Base-by-base conservation (phyloP, 2,888 invertebrate species). In the Trachelus tabidus region DNA sequence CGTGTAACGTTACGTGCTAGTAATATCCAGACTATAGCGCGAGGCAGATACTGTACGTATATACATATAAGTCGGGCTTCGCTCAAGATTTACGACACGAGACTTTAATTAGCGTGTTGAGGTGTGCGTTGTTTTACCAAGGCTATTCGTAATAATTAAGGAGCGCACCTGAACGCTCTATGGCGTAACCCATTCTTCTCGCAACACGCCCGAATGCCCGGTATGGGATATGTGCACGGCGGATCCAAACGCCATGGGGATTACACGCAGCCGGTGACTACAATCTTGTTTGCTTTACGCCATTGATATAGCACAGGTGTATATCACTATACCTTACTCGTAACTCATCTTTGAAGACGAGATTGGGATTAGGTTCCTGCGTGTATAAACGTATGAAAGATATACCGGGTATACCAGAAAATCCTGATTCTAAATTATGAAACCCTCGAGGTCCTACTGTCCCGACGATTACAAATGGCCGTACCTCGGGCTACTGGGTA, bases 141-240 rank as follows among this genome's bases (percentile, higher is more conserved):
- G 80, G 81, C 83, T 82, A 83, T 84, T 85, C 82, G 83, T 83
- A 83, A 84, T 84, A 85, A 84, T 85, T 85, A 85, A 85, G 76
- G 68, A 68, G 73, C 73, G 33, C 74, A 71, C 71, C 71, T 71
- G 71, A 71, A 71, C 71, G 30, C 71, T 33, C 71, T 33, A 15
- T 56, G 40, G 40, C 40, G 40, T 56, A 56, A 56, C 34, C 34
- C 74, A 73, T 73, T 73, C 35, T 73, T 73, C 74, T 73, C 74
- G 35, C 30, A 71, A 12, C 40, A 56, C 15, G n/a, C 12, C 69
- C 34, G 71, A 71, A 33, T 15, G 9, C 31, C 31, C 1, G 31
- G 0, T 56, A 23, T 56, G 23, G 40, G 40, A 33, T 71, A 31
- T 69, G 1, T 34, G 31, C 71, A 15, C 71, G 71, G 30, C 11